Base-by-base conservation (phyloP, 2,113 vertebrate genomes). In the Sebastes fasciatus region DNA sequence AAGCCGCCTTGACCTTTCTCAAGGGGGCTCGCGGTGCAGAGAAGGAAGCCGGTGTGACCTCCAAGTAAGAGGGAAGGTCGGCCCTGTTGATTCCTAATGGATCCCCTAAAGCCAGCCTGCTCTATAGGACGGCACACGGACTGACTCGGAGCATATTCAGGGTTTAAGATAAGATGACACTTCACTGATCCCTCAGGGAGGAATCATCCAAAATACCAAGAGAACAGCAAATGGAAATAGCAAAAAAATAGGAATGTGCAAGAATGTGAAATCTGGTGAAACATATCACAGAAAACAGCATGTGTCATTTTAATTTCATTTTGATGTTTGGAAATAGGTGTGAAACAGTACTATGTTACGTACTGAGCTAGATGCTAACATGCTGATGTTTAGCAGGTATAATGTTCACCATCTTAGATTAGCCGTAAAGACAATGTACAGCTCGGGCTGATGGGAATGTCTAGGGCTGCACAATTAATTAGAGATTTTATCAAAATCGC, bases 1-100 rank as follows among this genome's bases (percentile, higher is more conserved):
- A 91, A 88, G 82, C 78, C 19, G 13, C 84, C 86, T 91, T 83
- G 89, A 94, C 88, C 81, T 91, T 72, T 55, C 23, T 82, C 51
- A 63, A 73, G 75, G 72, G 57, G 61, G 58, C 61, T 64, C 4
- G 7, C 7, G 54, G 48, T 62, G 77, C 46, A 16, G 61, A 46
- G 57, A 52, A 48, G 19, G 63, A 46, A 46, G 66, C 23, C 7
- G 10, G 3, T 0, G 74, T 73, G 74, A 79, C 78, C 86, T 77
- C 74, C 5, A 8, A 63, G 61, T n/a, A 42, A 68, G 83, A 57
- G 43, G 14, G 4, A 65, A 67, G 55, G 58, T 74, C 3, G 46
- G 3, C 16, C 34, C 57, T 57, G 74, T 13, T 67, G 73, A 74
- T 70, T 90, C 82, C 80, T 83, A 14, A 71, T 73, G 79, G 80